Conservation (phyloP, 2,888 invertebrate species). For the Pristionchus fissidentatus region DNA sequence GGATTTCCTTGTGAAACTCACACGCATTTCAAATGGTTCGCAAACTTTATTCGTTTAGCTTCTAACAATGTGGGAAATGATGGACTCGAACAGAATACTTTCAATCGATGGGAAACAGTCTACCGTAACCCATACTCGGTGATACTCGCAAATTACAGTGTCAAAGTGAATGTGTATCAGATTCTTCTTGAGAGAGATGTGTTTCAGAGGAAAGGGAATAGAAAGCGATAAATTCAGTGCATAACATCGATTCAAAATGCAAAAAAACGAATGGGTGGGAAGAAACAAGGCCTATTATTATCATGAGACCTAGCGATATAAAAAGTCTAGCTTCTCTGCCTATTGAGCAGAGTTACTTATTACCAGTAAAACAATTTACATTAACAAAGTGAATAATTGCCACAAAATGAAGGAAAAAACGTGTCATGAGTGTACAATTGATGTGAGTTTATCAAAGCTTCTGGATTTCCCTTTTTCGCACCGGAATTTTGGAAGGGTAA, state of each 20-base stretch:
- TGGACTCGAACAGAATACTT: not conserved
- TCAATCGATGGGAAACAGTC: too few species aligned
- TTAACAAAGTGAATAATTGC: too few species aligned
- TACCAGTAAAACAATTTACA: not conserved
- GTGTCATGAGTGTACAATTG: too few species aligned
- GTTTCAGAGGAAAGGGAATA: not conserved
- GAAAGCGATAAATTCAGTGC: too few species aligned
- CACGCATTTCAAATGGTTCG: not conserved
- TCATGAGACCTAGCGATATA: too few species aligned
- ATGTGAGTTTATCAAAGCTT: constrained; percentile 26
- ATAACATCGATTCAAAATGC: constrained; percentile 22
- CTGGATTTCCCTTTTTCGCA: constrained; percentile 5
- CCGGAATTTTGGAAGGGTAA: not conserved
- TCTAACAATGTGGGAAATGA: not conserved
- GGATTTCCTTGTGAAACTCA: constrained; percentile 33
- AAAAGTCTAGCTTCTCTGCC: constrained; percentile 22
- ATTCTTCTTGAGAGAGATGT: constrained; percentile 32
- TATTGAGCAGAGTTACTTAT: not conserved
- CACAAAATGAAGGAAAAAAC: too few species aligned
- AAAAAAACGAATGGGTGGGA: not conserved
- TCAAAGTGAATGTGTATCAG: constrained; percentile 36
- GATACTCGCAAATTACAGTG: constrained; percentile 34
- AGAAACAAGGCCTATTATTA: too few species aligned
- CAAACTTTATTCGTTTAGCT: constrained; percentile 10
- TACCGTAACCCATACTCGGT: too few species aligned